Percentiles rank a stretch among this genome's conserved stretches.
Conservation (phyloP, 2,888 invertebrate genomes). For the Opisthograptis luteolata region DNA sequence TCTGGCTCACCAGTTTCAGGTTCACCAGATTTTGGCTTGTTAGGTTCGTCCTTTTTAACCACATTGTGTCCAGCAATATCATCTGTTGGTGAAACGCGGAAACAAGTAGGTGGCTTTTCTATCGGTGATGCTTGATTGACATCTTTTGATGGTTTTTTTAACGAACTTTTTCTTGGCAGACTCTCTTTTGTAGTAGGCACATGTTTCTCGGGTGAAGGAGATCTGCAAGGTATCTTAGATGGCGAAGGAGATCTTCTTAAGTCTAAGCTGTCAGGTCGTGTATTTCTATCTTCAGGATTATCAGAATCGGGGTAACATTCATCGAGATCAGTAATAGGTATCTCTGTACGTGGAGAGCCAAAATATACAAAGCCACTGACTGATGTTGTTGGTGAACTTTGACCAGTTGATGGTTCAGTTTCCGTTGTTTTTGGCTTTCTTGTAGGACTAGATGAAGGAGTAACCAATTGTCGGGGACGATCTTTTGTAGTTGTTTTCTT, state of each 20-base stretch:
- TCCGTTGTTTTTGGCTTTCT: conserved; percentile 65
- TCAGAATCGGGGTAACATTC: conserved; percentile 50
- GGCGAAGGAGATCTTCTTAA: conserved; percentile 60
- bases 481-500: conserved; percentile 54
- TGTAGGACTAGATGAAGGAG: conserved; percentile 81
- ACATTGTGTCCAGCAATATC: conserved; percentile 58
- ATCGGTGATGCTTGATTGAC: conserved; percentile 54
- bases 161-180: conserved; percentile 74
- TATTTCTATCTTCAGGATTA: conserved; percentile 40
- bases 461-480: conserved; percentile 66
- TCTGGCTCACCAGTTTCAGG: conserved; percentile 31
- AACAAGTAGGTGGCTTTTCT: conserved; percentile 74
- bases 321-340: conserved; percentile 67
- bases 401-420: conserved; percentile 68
- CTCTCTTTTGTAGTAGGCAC: conserved; percentile 57
- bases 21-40: conserved; percentile 48
- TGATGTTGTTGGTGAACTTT: conserved; percentile 82
- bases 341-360: conserved; percentile 59
- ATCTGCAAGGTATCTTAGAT: conserved; percentile 72
- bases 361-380: conserved; percentile 83
- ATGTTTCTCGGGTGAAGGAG: conserved; percentile 69
- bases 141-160: conserved; percentile 69
- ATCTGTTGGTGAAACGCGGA: conserved; percentile 65
- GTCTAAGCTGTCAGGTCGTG: conserved; percentile 50
- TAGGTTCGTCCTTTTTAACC: conserved; percentile 58